Percentiles rank a stretch among this genome's conserved stretches.
phyloP scores from a whole-genome alignment of 2,113 vertebrate genomes.

The Columba livia region DNA sequence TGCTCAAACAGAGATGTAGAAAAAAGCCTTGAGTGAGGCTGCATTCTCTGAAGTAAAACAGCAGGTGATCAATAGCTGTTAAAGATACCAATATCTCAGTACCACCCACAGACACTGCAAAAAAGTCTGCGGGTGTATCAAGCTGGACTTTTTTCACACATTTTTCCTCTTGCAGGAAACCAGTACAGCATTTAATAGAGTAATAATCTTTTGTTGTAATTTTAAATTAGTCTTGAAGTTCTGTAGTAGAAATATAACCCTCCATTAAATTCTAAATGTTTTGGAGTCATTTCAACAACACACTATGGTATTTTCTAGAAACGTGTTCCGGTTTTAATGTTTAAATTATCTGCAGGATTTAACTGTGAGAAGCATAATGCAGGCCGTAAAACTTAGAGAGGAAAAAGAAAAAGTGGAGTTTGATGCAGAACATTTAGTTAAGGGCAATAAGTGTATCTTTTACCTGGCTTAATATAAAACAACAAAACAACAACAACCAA shows the following conservation, averaged over 20 bases:
- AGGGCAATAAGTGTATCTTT: background rate
- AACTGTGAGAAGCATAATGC: background rate
- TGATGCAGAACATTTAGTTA: background rate
- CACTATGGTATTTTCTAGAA: background rate
- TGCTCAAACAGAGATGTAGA: background rate
- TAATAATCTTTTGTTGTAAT: background rate
- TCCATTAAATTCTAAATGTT: conserved; percentile 11
- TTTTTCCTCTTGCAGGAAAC: background rate
- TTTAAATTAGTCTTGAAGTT: conserved; percentile 9
- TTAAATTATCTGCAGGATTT: background rate
- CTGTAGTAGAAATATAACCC: background rate
- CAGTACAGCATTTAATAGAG: background rate
- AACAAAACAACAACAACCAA: background rate
- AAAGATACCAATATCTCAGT: background rate
- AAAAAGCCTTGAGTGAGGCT: background rate
- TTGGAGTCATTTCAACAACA: background rate
- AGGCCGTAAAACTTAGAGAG: background rate
- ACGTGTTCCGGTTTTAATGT: background rate
- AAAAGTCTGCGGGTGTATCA: background rate
- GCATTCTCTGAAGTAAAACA: background rate
- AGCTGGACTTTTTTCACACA: background rate
- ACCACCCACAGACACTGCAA: background rate
- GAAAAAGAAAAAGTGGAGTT: background rate
- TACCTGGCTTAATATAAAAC: background rate
- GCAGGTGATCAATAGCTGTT: conserved; percentile 35